These are phyloP conservation scores for Hemistola chrysoprasaria DNA, from an alignment of 2,888 invertebrate species.

Conservation along the genomic window DNA sequence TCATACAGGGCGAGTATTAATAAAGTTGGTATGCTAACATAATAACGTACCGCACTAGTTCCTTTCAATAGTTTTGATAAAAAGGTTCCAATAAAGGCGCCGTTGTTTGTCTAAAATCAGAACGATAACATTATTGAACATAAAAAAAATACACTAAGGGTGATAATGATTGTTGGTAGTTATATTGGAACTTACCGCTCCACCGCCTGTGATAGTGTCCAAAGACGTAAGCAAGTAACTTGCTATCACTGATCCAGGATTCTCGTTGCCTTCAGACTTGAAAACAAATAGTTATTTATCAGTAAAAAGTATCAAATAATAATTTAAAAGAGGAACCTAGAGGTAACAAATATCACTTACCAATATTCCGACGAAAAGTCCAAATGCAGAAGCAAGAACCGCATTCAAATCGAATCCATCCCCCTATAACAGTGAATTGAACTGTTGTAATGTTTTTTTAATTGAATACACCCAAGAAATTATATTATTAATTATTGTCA, in stretches of 20 bases:
- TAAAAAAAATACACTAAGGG: neutral
- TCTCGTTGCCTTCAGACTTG: constrained; percentile 70
- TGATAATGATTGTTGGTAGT: neutral
- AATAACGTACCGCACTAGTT: constrained; percentile 63
- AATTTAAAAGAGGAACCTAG: neutral
- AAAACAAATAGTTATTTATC: constrained; percentile 19
- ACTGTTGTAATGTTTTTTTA: too few species aligned
- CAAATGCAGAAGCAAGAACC: constrained; percentile 66
- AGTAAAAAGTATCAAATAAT: constrained; percentile 5
- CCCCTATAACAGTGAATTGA: constrained; percentile 53
- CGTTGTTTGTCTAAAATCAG: constrained; percentile 68
- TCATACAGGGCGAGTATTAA: too few species aligned
- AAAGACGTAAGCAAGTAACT: constrained; percentile 68
- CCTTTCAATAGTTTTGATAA: constrained; percentile 67
- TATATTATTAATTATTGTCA: constrained; percentile 3
- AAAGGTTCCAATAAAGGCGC: constrained; percentile 71
- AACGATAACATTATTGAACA: constrained; percentile 1
- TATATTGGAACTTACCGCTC: constrained; percentile 61
- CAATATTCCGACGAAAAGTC: constrained; percentile 70
- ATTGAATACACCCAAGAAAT: too few species aligned
- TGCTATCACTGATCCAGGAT: constrained; percentile 68
- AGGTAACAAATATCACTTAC: constrained; percentile 41
- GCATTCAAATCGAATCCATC: constrained; percentile 72
- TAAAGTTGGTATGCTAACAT: neutral
- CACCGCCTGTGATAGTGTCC: constrained; percentile 73